Base-by-base conservation (phyloP, 2,888 invertebrate species). In the Dastarcus helophoroides region DNA sequence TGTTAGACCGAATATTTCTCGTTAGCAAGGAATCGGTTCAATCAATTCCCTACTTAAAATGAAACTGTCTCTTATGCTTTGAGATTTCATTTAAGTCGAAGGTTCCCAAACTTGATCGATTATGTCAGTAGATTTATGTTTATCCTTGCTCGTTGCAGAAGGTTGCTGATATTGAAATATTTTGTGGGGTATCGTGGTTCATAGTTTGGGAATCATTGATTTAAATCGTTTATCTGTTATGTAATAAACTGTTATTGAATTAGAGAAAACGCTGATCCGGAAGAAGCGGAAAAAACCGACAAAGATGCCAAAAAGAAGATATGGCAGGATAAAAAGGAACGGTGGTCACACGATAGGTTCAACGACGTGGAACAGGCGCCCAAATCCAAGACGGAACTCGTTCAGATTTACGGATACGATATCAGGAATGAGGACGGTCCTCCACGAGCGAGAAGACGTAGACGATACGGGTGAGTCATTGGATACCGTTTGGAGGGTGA, bases 401-500 rank as follows among this genome's bases (percentile, higher is more conserved):
- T 90, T 8, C 71, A 81, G 0, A 72, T 80, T 30, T 93, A 93
- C 58, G 93, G 93, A 0, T 95, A 94, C 59, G 94, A 97, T 51
- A 95, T 95, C 40, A 69, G 93, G 27, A 85, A 82, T 49, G 91
- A 91, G 56, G 90, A 90, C 51, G 84, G 85, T 0, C 85, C 91
- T 2, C 91, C 91, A 1, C 76, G 86, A 48, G 85, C 90, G 0
- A 65, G 90, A 31, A 73, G 90, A 42, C 76, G 88, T 45, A 68
- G 88, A 43, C 69, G 85, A 65, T 91, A 90, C 58, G 89, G 88
- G 84, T 84, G 61, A 65, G 51, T 50, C n/a, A 7, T 17, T 6
- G n/a, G n/a, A 17, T 17, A 7, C 6, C 19, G n/a, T 17, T 17
- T 17, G 19, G 19, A 17, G 19, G n/a, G 19, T 17, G 19, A 17